phyloP scores from a whole-genome alignment of 2,888 invertebrate species.

The Drosophila kambysellisi region DNA sequence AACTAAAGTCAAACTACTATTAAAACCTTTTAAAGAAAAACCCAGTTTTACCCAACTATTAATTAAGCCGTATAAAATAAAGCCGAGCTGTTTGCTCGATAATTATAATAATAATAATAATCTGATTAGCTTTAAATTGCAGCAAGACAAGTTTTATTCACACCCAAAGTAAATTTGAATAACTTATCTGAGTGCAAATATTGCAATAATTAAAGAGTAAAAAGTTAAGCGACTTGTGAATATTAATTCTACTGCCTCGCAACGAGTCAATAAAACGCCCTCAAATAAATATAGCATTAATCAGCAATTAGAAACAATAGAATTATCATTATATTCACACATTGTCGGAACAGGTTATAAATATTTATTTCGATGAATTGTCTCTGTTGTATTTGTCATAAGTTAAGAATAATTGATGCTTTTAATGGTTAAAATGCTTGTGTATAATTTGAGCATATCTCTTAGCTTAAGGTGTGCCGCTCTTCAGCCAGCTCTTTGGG shows the following conservation, averaged over 20 bases:
- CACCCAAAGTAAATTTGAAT: background rate
- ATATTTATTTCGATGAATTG: background rate
- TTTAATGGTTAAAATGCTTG: background rate
- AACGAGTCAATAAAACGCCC: background rate
- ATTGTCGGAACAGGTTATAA: background rate
- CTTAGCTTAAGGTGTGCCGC: slow-evolving; percentile 4
- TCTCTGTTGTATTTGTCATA: background rate
- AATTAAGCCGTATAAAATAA: background rate
- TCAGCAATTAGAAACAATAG: background rate
- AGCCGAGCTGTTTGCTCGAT: background rate
- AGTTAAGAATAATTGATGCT: background rate
- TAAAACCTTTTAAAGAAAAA: background rate
- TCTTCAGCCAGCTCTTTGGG: background rate
- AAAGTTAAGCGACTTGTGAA: background rate
- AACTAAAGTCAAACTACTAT: background rate
- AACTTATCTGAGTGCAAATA: background rate
- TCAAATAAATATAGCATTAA: background rate
- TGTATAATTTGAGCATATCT: background rate
- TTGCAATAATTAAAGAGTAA: background rate
- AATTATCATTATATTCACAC: background rate
- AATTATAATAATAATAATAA: background rate
- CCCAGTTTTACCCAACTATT: background rate
- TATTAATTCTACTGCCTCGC: background rate
- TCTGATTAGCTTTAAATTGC: background rate
- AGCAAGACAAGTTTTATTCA: background rate